Base-by-base conservation (phyloP, 2,113 vertebrate genomes). In the Parus major region DNA sequence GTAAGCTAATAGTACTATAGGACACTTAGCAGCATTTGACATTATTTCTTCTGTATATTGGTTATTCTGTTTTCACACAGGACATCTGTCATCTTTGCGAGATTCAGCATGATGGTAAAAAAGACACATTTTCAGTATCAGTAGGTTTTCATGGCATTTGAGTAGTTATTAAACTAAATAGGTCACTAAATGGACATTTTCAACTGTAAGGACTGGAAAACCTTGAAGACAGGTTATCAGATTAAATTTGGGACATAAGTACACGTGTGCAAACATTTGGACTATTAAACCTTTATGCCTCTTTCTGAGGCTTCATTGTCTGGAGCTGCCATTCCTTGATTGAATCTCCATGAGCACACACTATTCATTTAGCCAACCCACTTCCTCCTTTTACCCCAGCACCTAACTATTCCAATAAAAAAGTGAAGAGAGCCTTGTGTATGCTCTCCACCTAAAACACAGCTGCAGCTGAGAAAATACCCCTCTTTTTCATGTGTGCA, bases 401-500 rank as follows among this genome's bases (percentile, higher is more conserved):
- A 95, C 96, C 94, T 97, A 93, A 92, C 95, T 93, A 96, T 95
- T 94, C 93, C 92, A 94, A 77, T 95, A 91, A 95, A 96, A 94
- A 92, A 92, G 91, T 94, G 94, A 96, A 97, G 96, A 97, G 95
- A 95, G 88, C 87, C 91, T 96, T 95, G 84, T 97, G 92, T 96
- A 87, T 87, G 79, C 93, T 96, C 66, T 92, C 86, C 92, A 97
- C 95, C 95, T 94, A 92, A 96, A 96, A 95, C 93, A 95, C 93
- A 97, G 93, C 93, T 97, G 94, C 96, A 97, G 96, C 96, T 97
- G 95, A 96, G 92, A 95, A 97, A 97, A 97, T 97, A 97, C 92
- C 84, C 0, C n/a, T 95, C 87, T 96, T 88, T 95, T 96, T 97
- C 90, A 95, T 95, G 95, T 96, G 69, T 96, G 93, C 73, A 57